phyloP scores from a whole-genome alignment of 2,113 vertebrate genomes.

The Dolichotis patagonum region DNA sequence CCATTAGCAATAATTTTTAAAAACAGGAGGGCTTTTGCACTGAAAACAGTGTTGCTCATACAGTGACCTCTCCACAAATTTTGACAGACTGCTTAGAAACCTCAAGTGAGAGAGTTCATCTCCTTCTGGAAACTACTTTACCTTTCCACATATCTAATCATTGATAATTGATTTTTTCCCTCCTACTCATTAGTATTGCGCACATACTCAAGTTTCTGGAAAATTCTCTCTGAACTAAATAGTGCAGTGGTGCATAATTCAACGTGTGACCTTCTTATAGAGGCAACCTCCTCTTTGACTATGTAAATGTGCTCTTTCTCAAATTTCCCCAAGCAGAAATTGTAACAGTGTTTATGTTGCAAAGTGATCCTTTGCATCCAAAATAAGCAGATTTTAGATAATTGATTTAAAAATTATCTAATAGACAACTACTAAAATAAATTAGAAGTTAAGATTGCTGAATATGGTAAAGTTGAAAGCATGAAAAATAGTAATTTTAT shows the following conservation, averaged over 20 bases:
- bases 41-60: not conserved
- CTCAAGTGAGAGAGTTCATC: not conserved
- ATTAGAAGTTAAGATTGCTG: not conserved
- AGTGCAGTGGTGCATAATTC: not conserved
- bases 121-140: slow-evolving; percentile 14
- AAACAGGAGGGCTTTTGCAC: not conserved
- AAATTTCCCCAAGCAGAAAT: slow-evolving; percentile 53
- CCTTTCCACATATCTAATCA: not conserved
- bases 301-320: slow-evolving; percentile 71
- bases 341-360: slow-evolving; percentile 44
- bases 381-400: slow-evolving; percentile 51
- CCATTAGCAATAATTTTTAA: not conserved
- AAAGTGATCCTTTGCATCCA: slow-evolving; percentile 51
- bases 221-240: slow-evolving; percentile 44
- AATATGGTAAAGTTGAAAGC: not conserved
- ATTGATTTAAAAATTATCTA: not conserved
- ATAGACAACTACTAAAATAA: not conserved
- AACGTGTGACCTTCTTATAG: slow-evolving; percentile 49
- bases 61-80: not conserved
- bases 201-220: slow-evolving; percentile 4
- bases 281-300: not conserved
- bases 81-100: not conserved
- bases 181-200: not conserved
- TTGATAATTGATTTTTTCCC: not conserved
- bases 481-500: not conserved